phyloP scores from a whole-genome alignment of 2,888 invertebrate species.

The Lottia scabra region DNA sequence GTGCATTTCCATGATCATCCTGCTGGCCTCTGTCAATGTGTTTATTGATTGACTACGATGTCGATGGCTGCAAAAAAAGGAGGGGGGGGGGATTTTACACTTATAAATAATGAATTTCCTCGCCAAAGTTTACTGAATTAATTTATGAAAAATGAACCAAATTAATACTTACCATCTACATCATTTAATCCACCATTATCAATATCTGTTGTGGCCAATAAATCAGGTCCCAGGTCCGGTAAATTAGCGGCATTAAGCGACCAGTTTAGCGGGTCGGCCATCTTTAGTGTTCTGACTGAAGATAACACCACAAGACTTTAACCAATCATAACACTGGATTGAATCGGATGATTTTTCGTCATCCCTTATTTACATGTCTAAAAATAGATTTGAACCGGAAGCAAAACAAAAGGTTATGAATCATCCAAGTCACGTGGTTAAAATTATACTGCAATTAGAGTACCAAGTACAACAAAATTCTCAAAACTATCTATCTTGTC shows the following conservation, averaged over 20 bases:
- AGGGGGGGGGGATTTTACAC: no score
- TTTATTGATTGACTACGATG: no score
- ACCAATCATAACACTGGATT: conserved; percentile 46
- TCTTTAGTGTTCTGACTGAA: conserved; percentile 32
- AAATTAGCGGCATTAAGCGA: conserved; percentile 45
- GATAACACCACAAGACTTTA: conserved; percentile 51
- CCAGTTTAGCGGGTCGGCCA: conserved; percentile 49
- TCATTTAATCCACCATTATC: conserved; percentile 48
- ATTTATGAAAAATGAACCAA: not conserved
- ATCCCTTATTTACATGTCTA: conserved; percentile 13
- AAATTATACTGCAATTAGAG: no score
- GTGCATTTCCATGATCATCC: no score
- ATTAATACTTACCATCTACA: conserved; percentile 57
- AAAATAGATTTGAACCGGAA: not conserved
- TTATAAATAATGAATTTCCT: no score
- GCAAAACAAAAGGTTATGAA: not conserved
- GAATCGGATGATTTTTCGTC: conserved; percentile 60
- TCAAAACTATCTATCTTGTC: no score
- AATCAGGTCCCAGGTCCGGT: conserved; percentile 49
- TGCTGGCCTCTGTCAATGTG: no score
- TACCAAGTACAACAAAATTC: no score
- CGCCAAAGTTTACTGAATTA: no score
- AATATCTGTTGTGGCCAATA: conserved; percentile 47
- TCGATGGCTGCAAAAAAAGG: no score
- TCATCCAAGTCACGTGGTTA: not conserved